Base-by-base conservation (phyloP, 1,140 invertebrate species). In the Philopotamus ludificatus region DNA sequence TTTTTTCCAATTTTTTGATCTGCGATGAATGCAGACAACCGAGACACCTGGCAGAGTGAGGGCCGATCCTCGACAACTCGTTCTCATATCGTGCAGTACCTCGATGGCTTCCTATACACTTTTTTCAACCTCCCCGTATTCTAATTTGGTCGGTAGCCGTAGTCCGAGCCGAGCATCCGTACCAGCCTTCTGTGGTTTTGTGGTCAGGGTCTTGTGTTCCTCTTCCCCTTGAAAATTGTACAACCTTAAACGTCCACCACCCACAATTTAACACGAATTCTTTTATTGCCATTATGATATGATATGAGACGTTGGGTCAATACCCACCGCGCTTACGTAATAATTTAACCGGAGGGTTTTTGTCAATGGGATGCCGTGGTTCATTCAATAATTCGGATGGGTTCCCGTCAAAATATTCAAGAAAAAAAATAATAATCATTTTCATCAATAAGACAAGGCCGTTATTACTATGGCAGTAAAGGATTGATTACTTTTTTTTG, bases 321-420 rank as follows among this genome's bases (percentile, higher is more conserved):
- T 55, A 66, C 65, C n/a, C 28, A 34, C 28, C 65, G 65, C 65
- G 55, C 39, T 66, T 66, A 66, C 65, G 65, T 61, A 66, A 66
- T 66, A 39, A 66, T 66, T 66, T 51, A 51, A 55, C 65, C 59
- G 57, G 34, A 25, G 44, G 21, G 15, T 39, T 54, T 61, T 66
- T 66, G 58, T 66, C 65, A 66, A 66, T 66, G 65, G 41, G 60
- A 1, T 23, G 4, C n/a, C 50, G n/a, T 9, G 10, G 4, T 66
- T 62, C 65, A 66, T 66, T 61, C 4, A 34, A 34, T 4, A 7
- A 34, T 34, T 34, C n/a, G n/a, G n/a, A n/a, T n/a, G n/a, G n/a
- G n/a, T n/a, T n/a, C n/a, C n/a, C n/a, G n/a, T n/a, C n/a, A n/a
- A n/a, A n/a, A n/a, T n/a, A n/a, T n/a, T n/a, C n/a, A n/a, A n/a